A percentile compares a stretch with the other conserved stretches of the same genome.
These are phyloP conservation scores for Parnassius glacialis DNA, from an alignment of 2,888 invertebrate genomes.

Conservation along the genomic window DNA sequence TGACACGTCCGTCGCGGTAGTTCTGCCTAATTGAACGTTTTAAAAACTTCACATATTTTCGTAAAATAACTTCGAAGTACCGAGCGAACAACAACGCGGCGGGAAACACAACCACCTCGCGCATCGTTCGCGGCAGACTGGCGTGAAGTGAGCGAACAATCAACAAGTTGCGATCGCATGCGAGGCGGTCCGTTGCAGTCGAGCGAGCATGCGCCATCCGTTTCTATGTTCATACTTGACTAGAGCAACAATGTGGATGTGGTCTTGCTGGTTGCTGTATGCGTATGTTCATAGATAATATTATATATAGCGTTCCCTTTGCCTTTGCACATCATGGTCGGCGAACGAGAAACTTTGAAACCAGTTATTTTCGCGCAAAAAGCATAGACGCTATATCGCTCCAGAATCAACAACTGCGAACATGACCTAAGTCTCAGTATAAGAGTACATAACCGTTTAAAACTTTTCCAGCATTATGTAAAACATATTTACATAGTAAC, in stretches of 20 bases:
- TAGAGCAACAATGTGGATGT: slow-evolving; percentile 59
- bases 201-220: slow-evolving; percentile 68
- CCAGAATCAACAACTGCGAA: slow-evolving; percentile 19
- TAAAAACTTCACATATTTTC: slow-evolving; percentile 76
- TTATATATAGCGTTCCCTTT: slow-evolving; percentile 31
- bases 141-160: slow-evolving; percentile 76
- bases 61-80: slow-evolving; percentile 75
- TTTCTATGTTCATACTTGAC: slow-evolving; percentile 64
- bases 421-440: not conserved
- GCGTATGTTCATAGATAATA: slow-evolving; percentile 1
- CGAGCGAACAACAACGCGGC: slow-evolving; percentile 56
- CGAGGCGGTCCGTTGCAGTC: slow-evolving; percentile 61
- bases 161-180: slow-evolving; percentile 74
- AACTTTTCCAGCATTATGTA: not conserved
- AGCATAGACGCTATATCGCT: slow-evolving; percentile 51
- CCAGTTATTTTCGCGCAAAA: slow-evolving; percentile 78
- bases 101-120: slow-evolving; percentile 64
- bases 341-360: slow-evolving; percentile 51
- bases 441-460: too few species aligned
- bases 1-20: slow-evolving; percentile 50
- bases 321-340: slow-evolving; percentile 31
- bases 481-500: too few species aligned
- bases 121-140: slow-evolving; percentile 72
- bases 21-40: slow-evolving; percentile 60
- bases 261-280: slow-evolving; percentile 42